These are phyloP conservation scores for Agelaius phoeniceus DNA, from an alignment of 2,113 vertebrate genomes.

Conservation along the genomic window DNA sequence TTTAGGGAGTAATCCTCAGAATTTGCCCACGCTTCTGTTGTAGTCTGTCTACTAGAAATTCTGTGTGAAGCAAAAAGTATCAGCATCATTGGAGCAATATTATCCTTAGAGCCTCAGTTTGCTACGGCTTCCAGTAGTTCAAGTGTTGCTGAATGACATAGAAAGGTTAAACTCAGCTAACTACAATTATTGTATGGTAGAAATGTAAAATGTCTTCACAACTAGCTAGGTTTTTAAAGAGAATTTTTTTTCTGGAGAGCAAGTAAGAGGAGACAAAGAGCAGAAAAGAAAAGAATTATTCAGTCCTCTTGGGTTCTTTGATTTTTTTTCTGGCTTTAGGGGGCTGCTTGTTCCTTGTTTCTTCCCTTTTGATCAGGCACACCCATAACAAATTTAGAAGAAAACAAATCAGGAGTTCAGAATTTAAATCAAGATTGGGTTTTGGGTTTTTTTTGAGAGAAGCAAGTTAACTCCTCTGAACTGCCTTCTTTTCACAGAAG, in stretches of 20 bases:
- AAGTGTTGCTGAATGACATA: conserved; percentile 24
- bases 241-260: neutral
- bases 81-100: conserved; percentile 64
- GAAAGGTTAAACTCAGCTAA: conserved; percentile 28
- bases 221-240: conserved; percentile 50
- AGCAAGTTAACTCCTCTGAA: neutral
- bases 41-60: conserved; percentile 60
- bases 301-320: neutral
- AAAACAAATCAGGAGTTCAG: neutral
- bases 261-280: neutral
- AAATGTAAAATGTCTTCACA: conserved; percentile 53
- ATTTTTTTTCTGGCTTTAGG: neutral
- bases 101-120: conserved; percentile 40
- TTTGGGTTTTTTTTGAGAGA: neutral
- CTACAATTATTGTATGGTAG: conserved; percentile 50
- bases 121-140: conserved; percentile 14
- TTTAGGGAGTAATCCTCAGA: conserved; percentile 23
- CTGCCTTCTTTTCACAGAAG: neutral
- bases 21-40: conserved; percentile 55
- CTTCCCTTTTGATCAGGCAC: neutral
- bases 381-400: neutral
- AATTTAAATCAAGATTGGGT: neutral
- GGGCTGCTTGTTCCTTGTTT: neutral
- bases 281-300: neutral
- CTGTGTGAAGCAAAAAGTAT: conserved; percentile 61